Base-by-base conservation (phyloP, 2,113 vertebrate genomes). In the Empidonax alnorum region DNA sequence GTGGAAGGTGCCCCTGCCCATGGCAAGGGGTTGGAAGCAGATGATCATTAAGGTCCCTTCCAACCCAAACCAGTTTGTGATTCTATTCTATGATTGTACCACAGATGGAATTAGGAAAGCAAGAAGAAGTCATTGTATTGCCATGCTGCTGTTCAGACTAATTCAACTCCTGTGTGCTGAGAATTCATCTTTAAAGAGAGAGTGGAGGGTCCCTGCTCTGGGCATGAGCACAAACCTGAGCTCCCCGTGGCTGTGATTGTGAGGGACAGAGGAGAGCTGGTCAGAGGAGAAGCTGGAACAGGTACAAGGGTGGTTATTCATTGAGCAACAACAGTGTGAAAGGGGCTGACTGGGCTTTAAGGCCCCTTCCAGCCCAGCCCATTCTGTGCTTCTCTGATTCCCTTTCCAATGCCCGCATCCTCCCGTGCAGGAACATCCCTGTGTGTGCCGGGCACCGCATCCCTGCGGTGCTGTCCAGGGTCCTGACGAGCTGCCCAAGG, bases 401-500 rank as follows among this genome's bases (percentile, higher is more conserved):
- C 39, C 25, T n/a, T 30, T 6, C 3, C 15, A 24, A 24, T 24
- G 15, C 63, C 27, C 0, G 7, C 6, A 31, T 50, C 6, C 31
- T 17, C 49, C 33, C 1, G 0, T 0, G 20, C 58, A 0, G 33
- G 2, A 47, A 2, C 31, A 13, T 11, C 33, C 56, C 56, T 14
- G 56, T 22, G 21, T n/a, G 31, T 22, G 55, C 55, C 31, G 56
- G 56, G 33, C 33, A 23, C 21, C 24, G 59, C 39, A 21, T 65
- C 35, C 61, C 55, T 5, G 3, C 0, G 16, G 93, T 42, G 97
- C 98, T 98, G 98, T 98, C 98, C 98, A 84, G 62, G 98, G 98
- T 98, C n/a, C 98, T 98, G 98, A 98, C 23, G 0, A 14, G 7
- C 69, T 15, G 55, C 47, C 72, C 89, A 1, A 15, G 1, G 12